Conservation (phyloP, 2,113 vertebrate species). For the Thomomys bottae region DNA sequence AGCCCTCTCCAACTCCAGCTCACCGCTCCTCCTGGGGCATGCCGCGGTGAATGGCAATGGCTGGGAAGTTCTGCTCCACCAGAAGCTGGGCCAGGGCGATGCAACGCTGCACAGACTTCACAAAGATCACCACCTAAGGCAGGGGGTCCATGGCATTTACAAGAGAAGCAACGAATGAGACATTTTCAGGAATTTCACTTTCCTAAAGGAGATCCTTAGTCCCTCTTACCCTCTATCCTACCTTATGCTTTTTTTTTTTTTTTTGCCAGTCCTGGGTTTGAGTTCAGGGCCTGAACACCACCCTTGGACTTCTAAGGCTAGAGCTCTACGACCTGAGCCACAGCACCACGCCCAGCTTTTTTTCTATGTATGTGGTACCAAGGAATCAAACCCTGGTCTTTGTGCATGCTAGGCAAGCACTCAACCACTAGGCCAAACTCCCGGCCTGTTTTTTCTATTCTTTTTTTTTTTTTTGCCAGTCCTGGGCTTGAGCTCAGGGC, state of each 20-base stretch:
- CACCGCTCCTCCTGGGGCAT: constrained; percentile 91
- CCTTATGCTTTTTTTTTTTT: neutral
- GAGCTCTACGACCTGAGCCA: too few relatives aligned
- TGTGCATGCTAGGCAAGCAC: too few relatives aligned
- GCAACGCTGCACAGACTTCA: constrained; percentile 90
- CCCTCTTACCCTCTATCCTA: neutral
- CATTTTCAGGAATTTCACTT: neutral
- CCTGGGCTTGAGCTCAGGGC: too few relatives aligned
- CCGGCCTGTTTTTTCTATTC: too few relatives aligned
- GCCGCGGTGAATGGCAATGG: constrained; percentile 90
- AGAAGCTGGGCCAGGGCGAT: constrained; percentile 90
- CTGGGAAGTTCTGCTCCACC: constrained; percentile 91
- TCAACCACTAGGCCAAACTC: too few relatives aligned
- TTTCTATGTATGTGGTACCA: too few relatives aligned
- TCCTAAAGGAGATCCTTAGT: neutral
- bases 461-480: too few relatives aligned
- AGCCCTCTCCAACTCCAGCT: neutral
- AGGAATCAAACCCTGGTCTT: too few relatives aligned
- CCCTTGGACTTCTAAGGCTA: too few relatives aligned
- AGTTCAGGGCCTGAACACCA: too few relatives aligned
- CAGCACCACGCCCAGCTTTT: too few relatives aligned
- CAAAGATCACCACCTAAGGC: constrained; percentile 90
- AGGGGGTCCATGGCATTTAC: fast-evolving
- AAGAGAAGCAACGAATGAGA: neutral
- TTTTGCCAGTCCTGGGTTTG: neutral